Evolutionary conservation across 2,113 vertebrate genomes (phyloP).

Genomic region (Rhineura floridana): DNA sequence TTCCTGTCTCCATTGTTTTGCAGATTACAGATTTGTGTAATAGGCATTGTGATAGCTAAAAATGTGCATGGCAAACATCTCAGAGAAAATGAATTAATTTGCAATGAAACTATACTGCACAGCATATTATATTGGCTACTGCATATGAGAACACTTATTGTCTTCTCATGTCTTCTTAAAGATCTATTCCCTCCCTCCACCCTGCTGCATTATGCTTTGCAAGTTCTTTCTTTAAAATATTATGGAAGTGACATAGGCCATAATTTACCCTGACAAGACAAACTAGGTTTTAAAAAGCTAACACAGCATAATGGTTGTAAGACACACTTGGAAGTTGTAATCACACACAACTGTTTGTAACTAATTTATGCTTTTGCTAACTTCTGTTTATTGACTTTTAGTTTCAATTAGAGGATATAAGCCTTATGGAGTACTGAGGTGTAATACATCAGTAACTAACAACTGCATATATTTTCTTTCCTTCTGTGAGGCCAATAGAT

Average conservation of each 20-base stretch:
- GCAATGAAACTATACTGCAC: slow-evolving; percentile 8
- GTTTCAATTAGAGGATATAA: slow-evolving; percentile 4
- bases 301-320: background rate
- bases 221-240: background rate
- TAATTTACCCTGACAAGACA: background rate
- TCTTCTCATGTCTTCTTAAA: slow-evolving; percentile 3
- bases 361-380: slow-evolving; percentile 31
- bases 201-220: background rate
- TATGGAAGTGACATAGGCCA: background rate
- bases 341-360: background rate
- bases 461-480: background rate
- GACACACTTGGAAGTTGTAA: slow-evolving; percentile 7
- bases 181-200: background rate
- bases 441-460: background rate
- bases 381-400: background rate
- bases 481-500: background rate
- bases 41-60: background rate
- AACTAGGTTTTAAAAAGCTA: slow-evolving; percentile 31
- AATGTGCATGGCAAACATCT: slow-evolving; percentile 27
- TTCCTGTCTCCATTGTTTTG: slow-evolving; percentile 19
- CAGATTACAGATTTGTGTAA: slow-evolving; percentile 15
- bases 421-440: background rate
- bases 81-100: slow-evolving; percentile 35
- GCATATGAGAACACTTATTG: background rate
- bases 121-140: slow-evolving; percentile 3